Evolutionary conservation across 2,113 vertebrate species (phyloP), one percentile per base, ranked within the genome.

Genomic region (Rhynchopsitta pachyrhyncha): DNA sequence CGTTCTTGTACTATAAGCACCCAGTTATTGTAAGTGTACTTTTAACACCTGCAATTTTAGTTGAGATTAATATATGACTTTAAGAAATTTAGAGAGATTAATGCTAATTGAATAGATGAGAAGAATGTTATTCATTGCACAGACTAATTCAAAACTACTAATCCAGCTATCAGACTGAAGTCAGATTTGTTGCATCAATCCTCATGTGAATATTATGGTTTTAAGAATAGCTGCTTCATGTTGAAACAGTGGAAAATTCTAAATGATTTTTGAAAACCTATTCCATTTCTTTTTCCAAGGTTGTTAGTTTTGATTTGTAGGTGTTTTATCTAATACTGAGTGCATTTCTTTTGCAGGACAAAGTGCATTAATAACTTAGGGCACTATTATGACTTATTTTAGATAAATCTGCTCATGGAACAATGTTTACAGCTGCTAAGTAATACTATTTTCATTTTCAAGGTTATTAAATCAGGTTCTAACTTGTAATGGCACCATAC

Each of bases 331-430:
- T 81, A 71, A 73, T 13, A 44, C n/a, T 15, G 57, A 84, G 42
- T 35, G 27, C 37, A 7, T 27, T 52, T 71, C 33, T 81, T 92
- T 81, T 77, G 6, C n/a, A 75, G 80, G 77, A 95, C 73, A 63
- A 93, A 97, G 82, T 81, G 76, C 73, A 53, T 86, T 83, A 75
- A 85, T 87, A 82, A 63, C 76, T 92, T 69, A 73, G 41, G 67
- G 88, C 62, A 86, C 18, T 79, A 75, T 79, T 92, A 53, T 57
- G 67, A 92, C 52, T 88, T 94, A 89, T 95, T 91, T 95, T 95
- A 93, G 81, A 66, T 91, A 93, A 96, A 89, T 87, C 49, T 92
- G 57, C 33, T 70, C 69, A 66, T 42, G 66, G 78, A 79, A 47
- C 57, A 66, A 42, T 71, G 77, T 82, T 87, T 87, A 80, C 14